These are phyloP conservation scores for Coregonus clupeaformis DNA, from an alignment of 2,113 vertebrate species.

Conservation along the genomic window DNA sequence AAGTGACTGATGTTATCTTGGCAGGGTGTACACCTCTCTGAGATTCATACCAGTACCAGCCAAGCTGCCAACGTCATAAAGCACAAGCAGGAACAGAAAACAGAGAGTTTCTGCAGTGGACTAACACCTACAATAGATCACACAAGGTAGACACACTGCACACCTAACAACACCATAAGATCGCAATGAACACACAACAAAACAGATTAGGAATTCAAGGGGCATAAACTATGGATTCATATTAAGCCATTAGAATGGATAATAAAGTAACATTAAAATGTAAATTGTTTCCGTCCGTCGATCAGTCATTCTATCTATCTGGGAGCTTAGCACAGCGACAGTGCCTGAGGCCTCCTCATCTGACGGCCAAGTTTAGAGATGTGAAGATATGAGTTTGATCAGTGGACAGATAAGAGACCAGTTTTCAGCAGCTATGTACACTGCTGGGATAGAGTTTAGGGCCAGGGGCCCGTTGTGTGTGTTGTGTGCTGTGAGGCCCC, in stretches of 20 bases:
- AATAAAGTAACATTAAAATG: no score
- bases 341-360: neutral
- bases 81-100: slow-evolving; percentile 81
- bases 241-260: no score
- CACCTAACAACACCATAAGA: no score
- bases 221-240: no score
- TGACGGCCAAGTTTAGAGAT: no score
- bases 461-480: slow-evolving; percentile 68
- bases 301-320: no score
- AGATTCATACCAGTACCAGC: slow-evolving; percentile 72
- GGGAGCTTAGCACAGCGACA: no score
- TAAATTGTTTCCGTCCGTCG: no score
- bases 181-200: no score
- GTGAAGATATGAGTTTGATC: neutral
- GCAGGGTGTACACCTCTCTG: neutral
- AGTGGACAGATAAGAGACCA: slow-evolving; percentile 1
- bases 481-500: neutral
- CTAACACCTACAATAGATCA: slow-evolving; percentile 72
- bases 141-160: neutral
- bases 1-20: neutral
- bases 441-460: slow-evolving; percentile 56
- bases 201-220: neutral
- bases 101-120: slow-evolving; percentile 58
- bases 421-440: slow-evolving; percentile 69
- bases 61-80: slow-evolving; percentile 69